A percentile compares a stretch with the other conserved stretches of the same genome.
Evolutionary conservation across 2,888 invertebrate genomes (phyloP).

Genomic region (Scaptomyza reducta): DNA sequence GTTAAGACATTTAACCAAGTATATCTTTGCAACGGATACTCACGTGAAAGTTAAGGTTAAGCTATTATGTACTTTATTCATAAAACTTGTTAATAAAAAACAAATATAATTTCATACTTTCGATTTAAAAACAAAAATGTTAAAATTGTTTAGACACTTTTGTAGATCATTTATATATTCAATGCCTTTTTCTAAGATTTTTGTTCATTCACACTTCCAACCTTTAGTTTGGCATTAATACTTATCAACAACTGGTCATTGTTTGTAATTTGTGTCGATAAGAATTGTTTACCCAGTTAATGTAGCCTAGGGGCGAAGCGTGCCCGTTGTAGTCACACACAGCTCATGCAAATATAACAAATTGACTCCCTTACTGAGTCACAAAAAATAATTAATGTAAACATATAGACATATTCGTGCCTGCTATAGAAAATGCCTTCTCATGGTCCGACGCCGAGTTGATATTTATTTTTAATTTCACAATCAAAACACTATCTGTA

Average conservation of each 20-base stretch:
- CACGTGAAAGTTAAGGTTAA: constrained; percentile 2
- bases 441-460: constrained; percentile 50
- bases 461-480: constrained; percentile 74
- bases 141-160: too few species aligned
- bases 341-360: constrained; percentile 39
- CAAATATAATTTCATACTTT: too few species aligned
- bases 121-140: too few species aligned
- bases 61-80: not conserved
- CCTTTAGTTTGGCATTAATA: not conserved
- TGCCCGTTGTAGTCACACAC: constrained; percentile 17
- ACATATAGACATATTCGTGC: not conserved
- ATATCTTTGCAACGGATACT: constrained; percentile 3
- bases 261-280: constrained; percentile 39
- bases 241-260: constrained; percentile 48
- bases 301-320: constrained; percentile 30
- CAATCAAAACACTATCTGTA: constrained; percentile 60
- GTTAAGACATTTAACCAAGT: constrained; percentile 22
- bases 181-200: not conserved
- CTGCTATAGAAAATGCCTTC: constrained; percentile 39
- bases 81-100: too few species aligned
- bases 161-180: not conserved
- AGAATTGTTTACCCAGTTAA: constrained; percentile 32
- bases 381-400: constrained; percentile 14
- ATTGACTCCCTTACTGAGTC: constrained; percentile 36
- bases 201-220: constrained; percentile 3